phyloP scores from a whole-genome alignment of 1,140 invertebrate genomes.

The Metaphire vulgaris region DNA sequence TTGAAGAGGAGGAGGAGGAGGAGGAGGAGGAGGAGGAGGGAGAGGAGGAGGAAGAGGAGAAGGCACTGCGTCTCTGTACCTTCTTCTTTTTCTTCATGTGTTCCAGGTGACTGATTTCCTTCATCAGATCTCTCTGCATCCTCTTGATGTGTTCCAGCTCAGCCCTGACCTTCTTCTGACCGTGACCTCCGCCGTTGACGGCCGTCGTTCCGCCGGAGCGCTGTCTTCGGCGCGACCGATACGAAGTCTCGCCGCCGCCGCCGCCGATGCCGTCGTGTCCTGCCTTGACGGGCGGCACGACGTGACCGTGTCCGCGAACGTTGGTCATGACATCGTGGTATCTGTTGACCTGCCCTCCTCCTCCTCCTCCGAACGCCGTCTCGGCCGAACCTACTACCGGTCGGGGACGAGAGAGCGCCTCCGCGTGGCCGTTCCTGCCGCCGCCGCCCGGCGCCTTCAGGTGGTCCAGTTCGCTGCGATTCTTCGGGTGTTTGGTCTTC shows the following conservation, averaged over 20 bases:
- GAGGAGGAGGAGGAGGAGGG: too few species aligned
- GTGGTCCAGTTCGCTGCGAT: background rate
- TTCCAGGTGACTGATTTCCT: background rate
- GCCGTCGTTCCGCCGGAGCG: background rate
- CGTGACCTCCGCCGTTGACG: background rate
- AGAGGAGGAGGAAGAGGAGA: too few species aligned
- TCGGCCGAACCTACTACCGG: too few species aligned
- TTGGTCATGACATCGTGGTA: background rate
- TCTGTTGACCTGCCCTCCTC: background rate
- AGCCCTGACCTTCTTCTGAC: background rate
- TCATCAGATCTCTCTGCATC: background rate
- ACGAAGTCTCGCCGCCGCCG: background rate
- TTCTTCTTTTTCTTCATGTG: constrained; percentile 1
- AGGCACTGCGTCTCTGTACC: too few species aligned
- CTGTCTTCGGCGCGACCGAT: background rate
- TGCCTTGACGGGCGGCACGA: too few species aligned
- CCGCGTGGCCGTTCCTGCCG: background rate
- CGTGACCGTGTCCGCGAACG: background rate
- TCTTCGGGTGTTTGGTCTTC: background rate
- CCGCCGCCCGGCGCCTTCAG: too few species aligned
- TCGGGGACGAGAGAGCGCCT: background rate
- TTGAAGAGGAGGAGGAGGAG: too few species aligned
- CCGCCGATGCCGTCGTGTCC: background rate
- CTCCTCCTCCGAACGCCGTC: too few species aligned
- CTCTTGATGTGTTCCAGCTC: background rate